Evolutionary conservation across 2,113 vertebrate genomes (phyloP), one percentile per base, ranked within the genome.

Genomic region (Miniopterus natalensis): DNA sequence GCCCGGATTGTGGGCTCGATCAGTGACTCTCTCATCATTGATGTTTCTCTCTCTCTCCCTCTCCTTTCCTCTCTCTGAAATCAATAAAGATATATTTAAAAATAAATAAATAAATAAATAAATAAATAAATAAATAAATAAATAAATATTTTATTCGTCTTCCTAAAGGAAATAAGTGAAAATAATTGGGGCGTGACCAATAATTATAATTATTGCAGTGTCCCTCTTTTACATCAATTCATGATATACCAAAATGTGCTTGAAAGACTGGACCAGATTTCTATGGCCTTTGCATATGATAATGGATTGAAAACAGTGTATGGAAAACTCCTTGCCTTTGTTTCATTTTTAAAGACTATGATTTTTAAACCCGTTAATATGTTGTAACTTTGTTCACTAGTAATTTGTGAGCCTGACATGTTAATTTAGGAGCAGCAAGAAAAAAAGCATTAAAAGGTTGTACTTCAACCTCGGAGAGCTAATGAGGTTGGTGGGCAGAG

Each of bases 401-500:
- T 55, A 57, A 51, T 59, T 81, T 90, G 49, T 42, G n/a, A 47
- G 27, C 27, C 53, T 6, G 20, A 40, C 13, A 2, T 63, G 27
- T 68, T 90, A 84, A 45, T 25, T 78, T 65, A 31, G 21, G 70
- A 77, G 31, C 53, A 29, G n/a, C 61, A 84, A 89, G 92, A 92
- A 71, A 57, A 59, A 59, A 61, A 78, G 29, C 27, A 53, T 57
- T 86, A 53, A 49, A 79, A 73, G 20, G 8, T 59, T 90, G n/a
- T 45, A 13, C 18, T 68, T 84, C 36, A 84, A 18, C 65, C 66
- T 68, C 61, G 27, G 27, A 81, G 49, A 90, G 31, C 80, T 89
- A 10, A 88, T 51, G 94, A 85, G 71, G 55, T 90, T 83, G 77
- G 80, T 95, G 78, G 95, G 73, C 36, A 92, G 49, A 85, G 42